Evolutionary conservation across 2,113 vertebrate species (phyloP), one percentile per base, ranked within the genome.

Genomic region (Baryphthengus martii): DNA sequence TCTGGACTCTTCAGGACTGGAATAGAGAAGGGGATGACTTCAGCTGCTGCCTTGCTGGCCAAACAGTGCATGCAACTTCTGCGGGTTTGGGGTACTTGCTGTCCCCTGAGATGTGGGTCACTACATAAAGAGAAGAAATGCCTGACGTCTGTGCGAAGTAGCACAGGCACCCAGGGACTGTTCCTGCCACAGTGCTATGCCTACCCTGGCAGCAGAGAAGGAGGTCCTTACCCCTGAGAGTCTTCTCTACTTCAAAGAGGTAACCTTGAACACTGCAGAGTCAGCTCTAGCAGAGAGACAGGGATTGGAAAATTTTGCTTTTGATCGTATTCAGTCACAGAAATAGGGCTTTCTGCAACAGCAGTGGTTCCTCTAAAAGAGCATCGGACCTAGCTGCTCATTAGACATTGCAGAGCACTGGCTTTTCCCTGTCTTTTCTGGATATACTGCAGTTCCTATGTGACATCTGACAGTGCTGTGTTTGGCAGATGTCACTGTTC

Each of bases 21-120:
- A 71, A 11, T 8, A 75, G 33, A 40, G 50, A 80, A 62, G 37
- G 23, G 56, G 9, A 11, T 66, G 23, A 42, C 26, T 94, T 94
- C 11, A 79, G 47, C 35, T 83, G 33, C 42, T 90, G 42, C 26
- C 33, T 71, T 80, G 24, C 37, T 62, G 44, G 35, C 53, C 31
- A 58, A 20, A 33, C 0, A 0, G 11, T 40, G 37, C 42, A 7
- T 6, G 21, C 0, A 0, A 15, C 31, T 85, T 79, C 10, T 75
- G 70, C n/a, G 44, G 26, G 13, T 21, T 7, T 79, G 77, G 58
- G 31, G 4, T 40, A 13, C 28, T 78, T 66, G 7, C 8, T 70
- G 25, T 82, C 49, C 66, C 40, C 45, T 77, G 29, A n/a, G n/a
- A n/a, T n/a, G n/a, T n/a, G n/a, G n/a, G n/a, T n/a, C n/a, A n/a